phyloP scores from a whole-genome alignment of 2,113 vertebrate species.

The Illadopsis cleaveri region DNA sequence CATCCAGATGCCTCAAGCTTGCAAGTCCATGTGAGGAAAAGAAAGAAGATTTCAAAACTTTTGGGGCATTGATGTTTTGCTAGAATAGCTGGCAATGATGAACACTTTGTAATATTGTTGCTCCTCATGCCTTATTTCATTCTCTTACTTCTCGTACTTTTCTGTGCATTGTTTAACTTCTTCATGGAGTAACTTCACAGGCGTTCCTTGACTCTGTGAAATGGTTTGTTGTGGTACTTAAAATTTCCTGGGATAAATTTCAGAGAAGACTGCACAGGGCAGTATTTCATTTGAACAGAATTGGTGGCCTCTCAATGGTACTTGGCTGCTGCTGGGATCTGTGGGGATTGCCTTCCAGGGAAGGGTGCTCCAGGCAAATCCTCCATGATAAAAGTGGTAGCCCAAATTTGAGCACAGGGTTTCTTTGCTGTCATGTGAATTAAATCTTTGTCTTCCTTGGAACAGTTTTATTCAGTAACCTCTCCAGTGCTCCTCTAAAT shows the following conservation, averaged over 20 bases:
- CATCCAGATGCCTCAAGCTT: no score
- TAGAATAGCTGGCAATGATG: no score
- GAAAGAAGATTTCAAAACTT: no score
- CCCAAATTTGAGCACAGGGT: background rate
- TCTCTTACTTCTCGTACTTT: background rate
- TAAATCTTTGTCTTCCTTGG: no score
- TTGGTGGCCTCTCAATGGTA: background rate
- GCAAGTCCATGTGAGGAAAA: no score
- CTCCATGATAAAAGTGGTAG: background rate
- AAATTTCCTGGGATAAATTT: background rate
- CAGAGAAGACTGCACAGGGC: background rate
- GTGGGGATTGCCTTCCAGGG: background rate
- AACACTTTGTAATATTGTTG: background rate
- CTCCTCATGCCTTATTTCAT: background rate
- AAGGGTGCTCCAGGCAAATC: background rate
- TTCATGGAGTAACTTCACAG: background rate
- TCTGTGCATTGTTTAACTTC: background rate
- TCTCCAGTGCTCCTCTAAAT: background rate
- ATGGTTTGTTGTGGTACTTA: background rate
- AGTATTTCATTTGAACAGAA: background rate
- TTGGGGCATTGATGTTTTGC: no score
- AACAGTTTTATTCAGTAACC: background rate
- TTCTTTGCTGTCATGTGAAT: background rate
- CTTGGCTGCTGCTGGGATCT: background rate
- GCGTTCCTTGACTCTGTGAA: background rate